Evolutionary conservation across 2,888 invertebrate species (phyloP).

Genomic region (Microctonus hyperodae): DNA sequence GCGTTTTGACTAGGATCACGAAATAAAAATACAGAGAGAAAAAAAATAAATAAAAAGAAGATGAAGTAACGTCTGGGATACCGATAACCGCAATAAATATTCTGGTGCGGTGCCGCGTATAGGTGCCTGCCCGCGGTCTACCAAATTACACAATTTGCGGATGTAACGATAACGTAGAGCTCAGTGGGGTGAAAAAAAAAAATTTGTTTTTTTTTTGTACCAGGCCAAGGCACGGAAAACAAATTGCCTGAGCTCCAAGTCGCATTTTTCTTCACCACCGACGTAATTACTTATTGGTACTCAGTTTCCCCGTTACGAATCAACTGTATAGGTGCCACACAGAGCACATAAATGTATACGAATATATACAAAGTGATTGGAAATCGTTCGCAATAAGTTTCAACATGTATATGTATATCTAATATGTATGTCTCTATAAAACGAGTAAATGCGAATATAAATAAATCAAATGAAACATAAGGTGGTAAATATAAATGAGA

Average conservation of each 20-base stretch:
- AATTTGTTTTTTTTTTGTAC: slow-evolving; percentile 31
- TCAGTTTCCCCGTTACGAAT: slow-evolving; percentile 25
- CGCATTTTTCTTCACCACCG: slow-evolving; percentile 46
- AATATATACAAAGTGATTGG: not conserved
- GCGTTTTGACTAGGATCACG: not conserved
- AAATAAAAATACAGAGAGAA: not conserved
- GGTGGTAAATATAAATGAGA: not conserved
- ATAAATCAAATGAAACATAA: too few species aligned
- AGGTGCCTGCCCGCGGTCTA: slow-evolving; percentile 29
- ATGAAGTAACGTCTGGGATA: slow-evolving; percentile 37
- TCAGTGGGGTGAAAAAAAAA: slow-evolving; percentile 26
- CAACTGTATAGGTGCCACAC: not conserved
- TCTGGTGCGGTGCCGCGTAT: slow-evolving; percentile 27
- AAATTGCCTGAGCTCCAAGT: slow-evolving; percentile 48
- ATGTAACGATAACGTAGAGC: slow-evolving; percentile 49
- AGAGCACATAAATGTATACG: not conserved
- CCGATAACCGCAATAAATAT: slow-evolving; percentile 53
- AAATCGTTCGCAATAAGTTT: not conserved
- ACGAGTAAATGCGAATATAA: too few species aligned
- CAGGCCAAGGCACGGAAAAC: slow-evolving; percentile 37
- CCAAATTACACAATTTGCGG: slow-evolving; percentile 53
- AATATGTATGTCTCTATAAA: too few species aligned
- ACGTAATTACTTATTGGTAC: slow-evolving; percentile 53
- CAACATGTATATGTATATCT: too few species aligned
- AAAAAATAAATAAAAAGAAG: slow-evolving; percentile 19